A percentile compares a stretch with the other conserved stretches of the same genome.
Evolutionary conservation across 2,888 invertebrate genomes (phyloP).

Genomic region (Volucella inanis): DNA sequence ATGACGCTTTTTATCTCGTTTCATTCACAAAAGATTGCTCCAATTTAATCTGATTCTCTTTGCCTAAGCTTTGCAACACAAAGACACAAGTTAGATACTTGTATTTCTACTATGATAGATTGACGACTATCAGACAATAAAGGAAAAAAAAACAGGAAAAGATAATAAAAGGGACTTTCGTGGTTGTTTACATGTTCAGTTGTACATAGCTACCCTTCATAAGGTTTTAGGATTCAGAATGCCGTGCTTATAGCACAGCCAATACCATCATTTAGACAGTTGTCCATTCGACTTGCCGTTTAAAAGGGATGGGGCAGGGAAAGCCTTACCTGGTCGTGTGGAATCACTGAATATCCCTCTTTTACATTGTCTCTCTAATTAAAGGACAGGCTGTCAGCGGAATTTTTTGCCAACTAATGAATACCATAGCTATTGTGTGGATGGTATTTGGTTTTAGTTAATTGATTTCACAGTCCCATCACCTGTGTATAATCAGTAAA

Average conservation of each 20-base stretch:
- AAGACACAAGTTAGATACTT: conserved; percentile 8
- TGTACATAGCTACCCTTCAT: not conserved
- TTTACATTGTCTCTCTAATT: not conserved
- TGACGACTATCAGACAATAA: conserved; percentile 6
- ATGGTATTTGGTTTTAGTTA: conserved; percentile 34
- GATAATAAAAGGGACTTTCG: conserved; percentile 16
- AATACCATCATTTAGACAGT: conserved; percentile 27
- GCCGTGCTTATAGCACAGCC: not conserved
- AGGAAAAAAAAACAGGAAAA: not conserved
- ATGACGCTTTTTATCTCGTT: conserved; percentile 14
- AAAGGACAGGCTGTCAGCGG: not conserved
- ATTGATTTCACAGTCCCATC: conserved; percentile 46
- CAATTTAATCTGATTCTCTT: conserved; percentile 8
- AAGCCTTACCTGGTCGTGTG: not conserved
- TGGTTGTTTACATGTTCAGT: conserved; percentile 27
- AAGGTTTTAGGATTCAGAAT: conserved; percentile 1
- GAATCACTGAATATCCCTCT: not conserved
- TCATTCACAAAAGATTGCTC: conserved; percentile 2
- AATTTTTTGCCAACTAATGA: not conserved
- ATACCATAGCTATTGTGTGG: conserved; percentile 27
- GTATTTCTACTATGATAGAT: conserved; percentile 14
- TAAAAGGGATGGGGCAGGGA: conserved; percentile 1
- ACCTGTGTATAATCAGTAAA: conserved; percentile 32
- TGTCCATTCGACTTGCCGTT: conserved; percentile 28
- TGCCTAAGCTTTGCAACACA: not conserved